These are phyloP conservation scores for Capitella teleta DNA, from an alignment of 1,140 invertebrate genomes.

Conservation along the genomic window DNA sequence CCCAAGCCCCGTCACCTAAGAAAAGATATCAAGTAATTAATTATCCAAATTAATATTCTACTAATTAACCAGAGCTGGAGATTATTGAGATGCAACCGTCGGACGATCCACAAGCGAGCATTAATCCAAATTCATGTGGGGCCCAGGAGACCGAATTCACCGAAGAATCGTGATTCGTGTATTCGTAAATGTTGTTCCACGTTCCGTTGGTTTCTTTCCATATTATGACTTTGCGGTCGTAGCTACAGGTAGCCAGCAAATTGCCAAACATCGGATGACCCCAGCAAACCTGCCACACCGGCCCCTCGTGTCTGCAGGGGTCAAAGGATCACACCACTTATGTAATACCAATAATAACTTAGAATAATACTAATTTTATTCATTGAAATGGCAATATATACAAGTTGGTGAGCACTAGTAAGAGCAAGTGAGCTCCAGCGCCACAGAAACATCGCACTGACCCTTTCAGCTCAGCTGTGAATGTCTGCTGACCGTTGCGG, in stretches of 20 bases:
- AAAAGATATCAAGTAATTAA: not conserved
- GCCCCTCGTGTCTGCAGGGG: constrained; percentile 77
- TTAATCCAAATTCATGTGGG: constrained; percentile 82
- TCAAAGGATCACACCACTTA: no score
- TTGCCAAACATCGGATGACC: constrained; percentile 93
- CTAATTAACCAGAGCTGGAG: constrained; percentile 40
- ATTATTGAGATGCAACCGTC: constrained; percentile 91
- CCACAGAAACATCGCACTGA: constrained; percentile 13
- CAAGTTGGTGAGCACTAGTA: no score
- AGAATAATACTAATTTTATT: no score
- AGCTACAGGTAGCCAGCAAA: constrained; percentile 88
- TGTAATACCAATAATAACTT: no score
- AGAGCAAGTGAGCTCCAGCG: not conserved
- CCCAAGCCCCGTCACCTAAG: constrained; percentile 72
- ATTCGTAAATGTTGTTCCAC: constrained; percentile 89
- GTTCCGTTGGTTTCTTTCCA: constrained; percentile 80
- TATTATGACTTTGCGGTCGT: constrained; percentile 84
- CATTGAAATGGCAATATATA: no score
- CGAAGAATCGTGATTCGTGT: constrained; percentile 87
- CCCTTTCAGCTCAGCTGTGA: constrained; percentile 83
- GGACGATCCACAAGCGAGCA: constrained; percentile 90
- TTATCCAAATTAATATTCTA: not conserved
- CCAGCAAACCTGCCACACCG: constrained; percentile 97
- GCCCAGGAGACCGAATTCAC: constrained; percentile 97
- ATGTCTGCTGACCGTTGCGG: constrained; percentile 73